A percentile compares a stretch with the other conserved stretches of the same genome.
Evolutionary conservation across 2,888 invertebrate species (phyloP).

Genomic region (Tiliacea aurago): DNA sequence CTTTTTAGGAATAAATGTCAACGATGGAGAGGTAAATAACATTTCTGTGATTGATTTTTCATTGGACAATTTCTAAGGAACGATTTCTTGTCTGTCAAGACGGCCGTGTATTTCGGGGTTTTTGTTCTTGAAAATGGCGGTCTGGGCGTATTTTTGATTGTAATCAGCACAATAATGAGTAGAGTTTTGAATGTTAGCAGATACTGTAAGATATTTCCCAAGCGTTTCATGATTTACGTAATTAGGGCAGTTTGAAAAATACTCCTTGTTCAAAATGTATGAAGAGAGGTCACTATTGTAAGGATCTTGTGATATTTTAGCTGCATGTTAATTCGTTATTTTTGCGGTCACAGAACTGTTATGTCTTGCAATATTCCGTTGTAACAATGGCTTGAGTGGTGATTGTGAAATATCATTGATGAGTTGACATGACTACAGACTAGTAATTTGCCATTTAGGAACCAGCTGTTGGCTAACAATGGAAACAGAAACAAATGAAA

Average conservation of each 20-base stretch:
- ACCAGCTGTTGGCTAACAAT: conserved; percentile 50
- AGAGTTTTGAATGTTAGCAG: conserved; percentile 19
- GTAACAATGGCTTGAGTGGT: conserved; percentile 40
- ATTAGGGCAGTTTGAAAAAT: conserved; percentile 58
- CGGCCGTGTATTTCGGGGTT: conserved; percentile 81
- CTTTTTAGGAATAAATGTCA: conserved; percentile 97
- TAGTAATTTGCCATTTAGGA: conserved; percentile 2
- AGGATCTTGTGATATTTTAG: conserved; percentile 48
- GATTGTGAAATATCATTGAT: conserved; percentile 50
- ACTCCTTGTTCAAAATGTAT: conserved; percentile 49
- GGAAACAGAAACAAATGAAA: too few species aligned
- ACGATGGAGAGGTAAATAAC: conserved; percentile 95
- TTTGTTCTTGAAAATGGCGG: conserved; percentile 84
- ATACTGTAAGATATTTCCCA: conserved; percentile 3
- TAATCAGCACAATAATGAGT: conserved; percentile 40
- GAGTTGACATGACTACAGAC: conserved; percentile 19
- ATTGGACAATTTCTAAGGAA: conserved; percentile 62
- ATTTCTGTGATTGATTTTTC: conserved; percentile 62
- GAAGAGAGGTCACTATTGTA: conserved; percentile 64
- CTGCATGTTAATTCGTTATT: conserved; percentile 32
- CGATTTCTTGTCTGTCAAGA: conserved; percentile 73
- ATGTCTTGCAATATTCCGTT: conserved; percentile 55
- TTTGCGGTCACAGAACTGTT: conserved; percentile 36
- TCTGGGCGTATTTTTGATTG: conserved; percentile 77
- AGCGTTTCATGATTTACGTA: conserved; percentile 61